phyloP scores from a whole-genome alignment of 2,888 invertebrate genomes.

The Hyles lineata region DNA sequence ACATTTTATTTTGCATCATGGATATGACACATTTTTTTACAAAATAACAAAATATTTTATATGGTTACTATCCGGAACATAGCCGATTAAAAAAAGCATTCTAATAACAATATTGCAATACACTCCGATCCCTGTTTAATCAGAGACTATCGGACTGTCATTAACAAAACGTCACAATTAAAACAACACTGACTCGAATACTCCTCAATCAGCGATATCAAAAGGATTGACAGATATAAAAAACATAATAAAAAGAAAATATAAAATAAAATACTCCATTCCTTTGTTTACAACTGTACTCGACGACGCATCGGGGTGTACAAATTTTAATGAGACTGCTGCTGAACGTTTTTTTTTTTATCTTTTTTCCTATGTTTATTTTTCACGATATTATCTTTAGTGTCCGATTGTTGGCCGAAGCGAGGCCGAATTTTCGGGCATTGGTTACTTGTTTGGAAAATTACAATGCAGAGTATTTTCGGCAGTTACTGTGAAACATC shows the following conservation, averaged over 20 bases:
- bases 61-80: no score
- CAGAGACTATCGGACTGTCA: background rate
- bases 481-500: no score
- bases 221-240: slow-evolving; percentile 26
- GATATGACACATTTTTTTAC: no score
- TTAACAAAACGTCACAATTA: slow-evolving; percentile 1
- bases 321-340: slow-evolving; percentile 75
- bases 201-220: slow-evolving; percentile 7
- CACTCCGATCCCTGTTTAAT: background rate
- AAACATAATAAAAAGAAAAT: background rate
- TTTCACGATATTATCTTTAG: slow-evolving; percentile 29
- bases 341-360: slow-evolving; percentile 45
- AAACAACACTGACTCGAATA: slow-evolving; percentile 15
- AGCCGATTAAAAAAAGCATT: no score
- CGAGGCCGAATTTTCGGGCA: background rate
- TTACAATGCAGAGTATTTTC: no score
- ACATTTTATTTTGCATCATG: no score
- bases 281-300: slow-evolving; percentile 60
- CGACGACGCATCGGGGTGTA: slow-evolving; percentile 63
- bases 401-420: background rate
- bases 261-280: slow-evolving; percentile 20
- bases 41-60: no score
- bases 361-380: slow-evolving; percentile 42
- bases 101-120: background rate
- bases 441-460: background rate